These are phyloP conservation scores for Sparus aurata DNA, from an alignment of 2,797 vertebrate genomes.

Conservation along the genomic window DNA sequence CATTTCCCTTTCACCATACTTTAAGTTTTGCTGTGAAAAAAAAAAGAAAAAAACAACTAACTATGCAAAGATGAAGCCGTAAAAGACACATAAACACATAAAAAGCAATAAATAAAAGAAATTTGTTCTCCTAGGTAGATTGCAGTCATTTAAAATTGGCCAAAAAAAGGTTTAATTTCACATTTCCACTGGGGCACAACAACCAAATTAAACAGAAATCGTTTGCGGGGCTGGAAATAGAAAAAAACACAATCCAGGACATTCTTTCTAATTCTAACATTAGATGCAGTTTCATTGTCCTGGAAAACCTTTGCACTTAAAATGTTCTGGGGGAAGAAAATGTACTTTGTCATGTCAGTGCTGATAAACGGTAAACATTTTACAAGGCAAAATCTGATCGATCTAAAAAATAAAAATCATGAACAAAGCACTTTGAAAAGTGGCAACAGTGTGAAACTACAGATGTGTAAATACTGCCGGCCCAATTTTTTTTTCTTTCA, in stretches of 20 bases:
- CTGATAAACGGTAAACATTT: slow-evolving; percentile 22
- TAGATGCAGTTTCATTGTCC: slow-evolving; percentile 27
- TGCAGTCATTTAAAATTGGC: slow-evolving; percentile 57
- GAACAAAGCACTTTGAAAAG: slow-evolving; percentile 65
- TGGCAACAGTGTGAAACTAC: slow-evolving; percentile 71
- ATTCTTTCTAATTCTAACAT: slow-evolving; percentile 29
- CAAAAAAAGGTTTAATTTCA: slow-evolving; percentile 67
- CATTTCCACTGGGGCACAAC: slow-evolving; percentile 65
- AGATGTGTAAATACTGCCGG: slow-evolving; percentile 56
- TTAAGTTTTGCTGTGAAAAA: slow-evolving; percentile 66
- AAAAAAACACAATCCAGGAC: slow-evolving; percentile 32
- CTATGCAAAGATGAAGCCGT: slow-evolving; percentile 60
- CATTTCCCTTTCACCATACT: slow-evolving; percentile 76
- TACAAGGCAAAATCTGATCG: slow-evolving; percentile 51
- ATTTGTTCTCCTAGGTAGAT: slow-evolving; percentile 68
- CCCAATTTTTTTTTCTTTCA: slow-evolving; percentile 2
- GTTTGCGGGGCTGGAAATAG: slow-evolving; percentile 38
- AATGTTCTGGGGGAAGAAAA: slow-evolving; percentile 19
- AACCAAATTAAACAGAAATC: slow-evolving; percentile 39
- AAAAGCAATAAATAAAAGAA: slow-evolving; percentile 78
- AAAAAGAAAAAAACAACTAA: slow-evolving; percentile 37
- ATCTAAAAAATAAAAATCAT: neutral
- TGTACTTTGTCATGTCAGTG: slow-evolving; percentile 15
- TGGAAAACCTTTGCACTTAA: slow-evolving; percentile 30
- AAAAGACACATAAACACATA: slow-evolving; percentile 60